Base-by-base conservation (phyloP, 2,888 invertebrate genomes). In the Conops quadrifasciatus region DNA sequence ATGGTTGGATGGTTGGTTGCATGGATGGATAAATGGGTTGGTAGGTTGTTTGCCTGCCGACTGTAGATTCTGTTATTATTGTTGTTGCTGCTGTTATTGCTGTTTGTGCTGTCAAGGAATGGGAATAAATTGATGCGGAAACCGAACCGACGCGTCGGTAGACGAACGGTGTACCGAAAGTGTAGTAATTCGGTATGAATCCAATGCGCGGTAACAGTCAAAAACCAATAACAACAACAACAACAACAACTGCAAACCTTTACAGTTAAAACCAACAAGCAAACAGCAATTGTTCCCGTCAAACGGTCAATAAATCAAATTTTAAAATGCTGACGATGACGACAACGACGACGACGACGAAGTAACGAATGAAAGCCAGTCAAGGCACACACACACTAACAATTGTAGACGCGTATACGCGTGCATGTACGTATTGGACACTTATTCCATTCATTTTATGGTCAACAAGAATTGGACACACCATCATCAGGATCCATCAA, bases 281-380 rank as follows among this genome's bases (percentile, higher is more conserved):
- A 62, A 62, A 60, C 60, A 68, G 51, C 60, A 60, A 60, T 68
- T 62, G 68, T 49, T 58, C 51, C 62, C 68, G 68, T 68, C 68
- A 51, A 68, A 68, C 30, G 62, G 68, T 67, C 68, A 68, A 51
- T 62, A 51, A 62, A 68, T 68, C 45, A 68, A 68, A 49, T 36
- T 62, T 68, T 67, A 67, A 67, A 59, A 59, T 28, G 28, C 59
- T 63, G 45, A 47, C 47, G 7, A 36, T 16, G 26, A 19, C 26
- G 56, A 36, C 67, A 56, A 58, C 30, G 21, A 24, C 59, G 43
- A 24, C 43, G 58, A 49, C 1, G 19, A 26, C 19, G 24, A 67
- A 58, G 28, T 15, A 28, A 16, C 2, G 16, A 26, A 26, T 58
- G 3, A 58, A 58, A 26, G 15, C 24, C 36, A 66, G 9, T 36